Percentiles rank a stretch among this genome's conserved stretches.
Conservation (phyloP, 2,888 invertebrate genomes). For the Agrochola lota region DNA sequence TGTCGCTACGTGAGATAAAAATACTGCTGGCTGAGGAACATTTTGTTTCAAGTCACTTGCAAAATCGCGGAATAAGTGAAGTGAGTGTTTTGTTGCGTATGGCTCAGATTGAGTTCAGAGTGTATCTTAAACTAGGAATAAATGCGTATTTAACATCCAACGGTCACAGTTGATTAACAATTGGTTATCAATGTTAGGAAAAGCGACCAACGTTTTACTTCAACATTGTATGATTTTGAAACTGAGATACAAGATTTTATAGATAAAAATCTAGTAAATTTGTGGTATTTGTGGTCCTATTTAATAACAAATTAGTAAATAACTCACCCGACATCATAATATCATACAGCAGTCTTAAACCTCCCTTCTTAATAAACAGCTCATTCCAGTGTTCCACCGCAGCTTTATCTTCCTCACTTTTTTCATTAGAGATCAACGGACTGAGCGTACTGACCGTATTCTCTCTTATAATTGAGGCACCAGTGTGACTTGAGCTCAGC, state of each 20-base stretch:
- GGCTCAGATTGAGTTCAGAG: too few species aligned
- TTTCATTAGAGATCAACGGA: constrained; percentile 69
- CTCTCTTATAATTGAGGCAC: constrained; percentile 78
- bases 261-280: not conserved
- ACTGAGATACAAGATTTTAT: not conserved
- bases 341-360: constrained; percentile 96
- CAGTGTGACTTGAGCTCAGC: constrained; percentile 81
- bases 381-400: constrained; percentile 92
- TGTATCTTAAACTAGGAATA: too few species aligned
- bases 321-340: constrained; percentile 96
- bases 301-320: not conserved
- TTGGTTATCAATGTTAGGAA: not conserved
- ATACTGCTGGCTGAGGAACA: too few species aligned
- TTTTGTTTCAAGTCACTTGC: not conserved
- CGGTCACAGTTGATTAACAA: not conserved
- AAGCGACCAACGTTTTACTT: not conserved
- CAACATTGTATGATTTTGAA: not conserved
- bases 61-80: not conserved
- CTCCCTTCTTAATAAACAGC: constrained; percentile 96
- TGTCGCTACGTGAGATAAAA: too few species aligned
- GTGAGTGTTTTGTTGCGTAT: not conserved
- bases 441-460: constrained; percentile 65
- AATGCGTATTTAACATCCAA: too few species aligned
- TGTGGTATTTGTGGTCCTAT: too few species aligned
- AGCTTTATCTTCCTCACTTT: constrained; percentile 82